Percentiles rank a stretch among this genome's conserved stretches.
phyloP scores from a whole-genome alignment of 1,140 invertebrate genomes.

The Nasonia vitripennis region DNA sequence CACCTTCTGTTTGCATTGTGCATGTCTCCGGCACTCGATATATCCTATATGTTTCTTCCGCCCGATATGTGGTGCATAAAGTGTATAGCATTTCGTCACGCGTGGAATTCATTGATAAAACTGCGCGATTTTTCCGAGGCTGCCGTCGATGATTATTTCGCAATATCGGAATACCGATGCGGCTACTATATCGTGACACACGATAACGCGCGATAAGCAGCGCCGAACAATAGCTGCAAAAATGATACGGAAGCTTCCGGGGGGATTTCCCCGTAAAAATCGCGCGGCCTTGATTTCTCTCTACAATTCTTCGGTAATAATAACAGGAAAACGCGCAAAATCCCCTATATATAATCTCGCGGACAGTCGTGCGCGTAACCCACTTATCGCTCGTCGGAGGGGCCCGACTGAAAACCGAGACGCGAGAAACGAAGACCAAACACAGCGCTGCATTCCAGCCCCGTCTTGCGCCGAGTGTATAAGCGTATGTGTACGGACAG shows the following conservation, averaged over 20 bases:
- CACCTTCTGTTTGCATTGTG: no score
- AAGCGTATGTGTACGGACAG: not conserved
- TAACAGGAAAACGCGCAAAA: not conserved
- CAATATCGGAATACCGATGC: no score
- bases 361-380: constrained; percentile 24
- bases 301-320: no score
- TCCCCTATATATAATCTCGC: not conserved
- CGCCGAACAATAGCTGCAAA: not conserved
- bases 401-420: constrained; percentile 29
- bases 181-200: not conserved
- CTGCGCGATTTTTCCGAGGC: no score
- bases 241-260: not conserved
- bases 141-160: not conserved
- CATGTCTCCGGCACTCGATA: no score
- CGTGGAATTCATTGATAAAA: not conserved
- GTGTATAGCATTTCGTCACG: not conserved
- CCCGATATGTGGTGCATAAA: no score
- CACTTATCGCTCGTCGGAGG: constrained; percentile 14
- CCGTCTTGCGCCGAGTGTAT: constrained; percentile 15
- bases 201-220: not conserved
- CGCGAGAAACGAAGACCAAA: constrained; percentile 58
- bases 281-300: not conserved
- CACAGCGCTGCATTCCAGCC: constrained; percentile 53
- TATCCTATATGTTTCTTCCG: no score
- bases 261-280: not conserved